Evolutionary conservation across 1,140 invertebrate species (phyloP), one percentile per base, ranked within the genome.

Genomic region (Drosophila trapezifrons): DNA sequence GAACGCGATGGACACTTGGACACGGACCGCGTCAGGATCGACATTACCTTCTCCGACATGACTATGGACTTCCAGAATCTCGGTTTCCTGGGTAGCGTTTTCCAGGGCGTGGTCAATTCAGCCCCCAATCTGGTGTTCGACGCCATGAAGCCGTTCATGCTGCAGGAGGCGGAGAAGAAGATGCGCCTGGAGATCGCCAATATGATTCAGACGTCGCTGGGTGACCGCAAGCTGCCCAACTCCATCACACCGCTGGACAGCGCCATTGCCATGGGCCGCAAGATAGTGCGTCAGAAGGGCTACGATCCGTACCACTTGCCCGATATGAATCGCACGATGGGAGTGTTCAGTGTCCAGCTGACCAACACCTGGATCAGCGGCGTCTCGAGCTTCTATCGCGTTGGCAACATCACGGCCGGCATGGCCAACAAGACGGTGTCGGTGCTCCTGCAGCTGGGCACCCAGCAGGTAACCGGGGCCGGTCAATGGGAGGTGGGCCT

Each of bases 171-270:
- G 1, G 96, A 97, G 79, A 94, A 93, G 2, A 94, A 94, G 87
- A 92, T 95, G 1, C 93, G 95, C 71, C 90, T 92, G 29, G 96
- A 96, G 91, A 93, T 97, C 20, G 94, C 95, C 75, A 78, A 92
- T 12, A 93, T 96, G 55, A 93, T 96, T 56, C 95, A 95, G 65
- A 93, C 95, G 75, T 87, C 96, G 10, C 94, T 95, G 6, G 94
- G 93, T 0, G 94, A 94, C 42, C 94, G 96, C 79, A 94, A 94
- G 45, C 96, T 97, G 79, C 96, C 96, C 0, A 97, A 97, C 91
- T 97, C 96, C 0, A 96, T 97, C 75, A 95, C 96, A 9, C 96
- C 96, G 0, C 93, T 97, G 46, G 96, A 98, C 78, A 96, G 96
- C 93, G 94, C 95, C 10, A 94, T 97, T 38, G 94, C 95, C 5